Percentiles rank a stretch among this genome's conserved stretches.
phyloP scores from a whole-genome alignment of 2,113 vertebrate species.

The Alces alces region DNA sequence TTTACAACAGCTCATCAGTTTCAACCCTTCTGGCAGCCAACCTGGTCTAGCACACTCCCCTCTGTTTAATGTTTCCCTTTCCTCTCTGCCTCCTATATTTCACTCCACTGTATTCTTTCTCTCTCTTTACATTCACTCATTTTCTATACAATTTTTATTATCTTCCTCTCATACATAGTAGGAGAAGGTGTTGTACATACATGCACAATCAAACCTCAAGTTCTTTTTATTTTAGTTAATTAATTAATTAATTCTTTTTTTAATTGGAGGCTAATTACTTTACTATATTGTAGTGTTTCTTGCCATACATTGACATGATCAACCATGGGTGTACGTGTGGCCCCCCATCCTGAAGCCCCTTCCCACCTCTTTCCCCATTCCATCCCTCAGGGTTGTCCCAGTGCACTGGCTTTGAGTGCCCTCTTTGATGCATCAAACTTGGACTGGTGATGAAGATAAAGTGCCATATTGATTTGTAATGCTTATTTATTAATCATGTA shows the following conservation, averaged over 20 bases:
- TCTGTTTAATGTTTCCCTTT: not conserved
- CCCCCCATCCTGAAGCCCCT: not conserved
- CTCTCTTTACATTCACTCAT: not conserved
- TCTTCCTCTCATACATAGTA: not conserved
- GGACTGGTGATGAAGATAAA: not conserved
- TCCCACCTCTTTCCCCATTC: not conserved
- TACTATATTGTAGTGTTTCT: not conserved
- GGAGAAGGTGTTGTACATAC: not conserved
- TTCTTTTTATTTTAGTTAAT: not conserved
- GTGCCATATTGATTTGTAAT: not conserved
- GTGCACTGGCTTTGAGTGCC: not conserved
- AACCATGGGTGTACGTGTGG: not conserved
- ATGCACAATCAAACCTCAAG: not conserved
- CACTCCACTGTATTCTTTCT: not conserved
- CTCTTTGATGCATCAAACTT: not conserved
- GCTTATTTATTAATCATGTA: not conserved
- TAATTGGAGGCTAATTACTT: not conserved
- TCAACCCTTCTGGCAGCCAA: not conserved
- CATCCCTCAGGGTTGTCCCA: not conserved
- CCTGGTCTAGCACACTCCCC: fast-evolving
- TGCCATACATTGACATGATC: not conserved
- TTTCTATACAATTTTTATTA: not conserved
- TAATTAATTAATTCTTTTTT: not conserved
- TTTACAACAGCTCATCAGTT: not conserved
- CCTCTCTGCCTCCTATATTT: not conserved